Evolutionary conservation across 2,113 vertebrate genomes (phyloP), one percentile per base, ranked within the genome.

Genomic region (Triplophysa tibetana): DNA sequence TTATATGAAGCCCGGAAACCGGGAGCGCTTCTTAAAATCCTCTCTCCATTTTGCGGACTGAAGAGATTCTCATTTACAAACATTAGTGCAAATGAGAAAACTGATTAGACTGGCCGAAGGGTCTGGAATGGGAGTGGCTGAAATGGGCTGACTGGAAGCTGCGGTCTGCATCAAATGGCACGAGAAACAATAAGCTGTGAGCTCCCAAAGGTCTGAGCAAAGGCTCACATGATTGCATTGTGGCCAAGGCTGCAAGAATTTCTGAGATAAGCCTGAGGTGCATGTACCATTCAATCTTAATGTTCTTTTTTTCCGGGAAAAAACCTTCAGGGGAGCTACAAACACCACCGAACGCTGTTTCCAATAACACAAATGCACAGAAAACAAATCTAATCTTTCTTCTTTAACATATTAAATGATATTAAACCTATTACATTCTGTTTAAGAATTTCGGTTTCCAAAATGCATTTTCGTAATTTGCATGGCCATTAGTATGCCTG

Each of bases 41-140:
- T 82, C 80, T 14, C 24, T 54, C 68, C 74, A 72, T 86, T 87
- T 81, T 80, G 82, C 83, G 77, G 77, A 86, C 84, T 84, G 75
- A 81, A 73, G 75, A 75, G 87, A 82, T 76, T 79, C 82, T 88
- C 80, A 76, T 89, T 91, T 86, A 90, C 85, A 87, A 91, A 90
- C 88, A 91, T 92, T 89, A 92, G 88, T 26, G 82, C 85, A 87
- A 91, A 92, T 90, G 86, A 90, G 88, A 90, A 90, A 91, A 83
- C 81, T 82, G 88, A 92, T 91, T 90, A 89, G 78, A 77, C 12
- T 60, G 81, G 79, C 69, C 54, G 45, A 68, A 80, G 24, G 60
- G 78, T 78, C 68, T 69, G 69, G 83, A 85, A 85, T 85, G 78
- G 86, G 85, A 88, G 80, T 77, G 82, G 78, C 83, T 41, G 70